A percentile compares a stretch with the other conserved stretches of the same genome.
Conservation (phyloP, 2,113 vertebrate genomes). For the Pedetes capensis region DNA sequence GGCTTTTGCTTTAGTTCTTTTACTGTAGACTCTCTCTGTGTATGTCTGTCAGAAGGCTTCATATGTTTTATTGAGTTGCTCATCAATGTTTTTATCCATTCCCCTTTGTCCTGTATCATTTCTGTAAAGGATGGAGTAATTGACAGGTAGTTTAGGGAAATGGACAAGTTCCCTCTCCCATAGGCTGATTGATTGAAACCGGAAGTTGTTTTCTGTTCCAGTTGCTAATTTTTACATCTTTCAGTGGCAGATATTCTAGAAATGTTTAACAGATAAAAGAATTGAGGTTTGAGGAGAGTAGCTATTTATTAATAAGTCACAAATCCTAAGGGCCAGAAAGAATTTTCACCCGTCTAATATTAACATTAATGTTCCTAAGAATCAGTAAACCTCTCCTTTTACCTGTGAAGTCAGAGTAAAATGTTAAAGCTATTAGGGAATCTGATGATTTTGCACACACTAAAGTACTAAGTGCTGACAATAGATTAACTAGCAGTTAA, state of each 20-base stretch:
- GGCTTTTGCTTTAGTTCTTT: conserved; percentile 93
- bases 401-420: not conserved
- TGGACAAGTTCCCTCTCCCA: no score
- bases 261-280: not conserved
- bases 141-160: no score
- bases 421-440: not conserved
- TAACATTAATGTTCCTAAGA: not conserved
- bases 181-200: no score
- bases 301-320: not conserved
- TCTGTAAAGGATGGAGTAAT: conserved; percentile 84
- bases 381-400: not conserved
- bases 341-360: not conserved
- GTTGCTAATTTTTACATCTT: not conserved
- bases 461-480: not conserved
- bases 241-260: not conserved
- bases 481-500: not conserved
- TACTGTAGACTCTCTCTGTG: conserved; percentile 92
- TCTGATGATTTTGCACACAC: not conserved
- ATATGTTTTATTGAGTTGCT: conserved; percentile 98
- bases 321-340: not conserved
- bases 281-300: not conserved
- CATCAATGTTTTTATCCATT: conserved; percentile 98
- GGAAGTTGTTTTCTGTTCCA: no score
- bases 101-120: conserved; percentile 91
- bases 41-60: conserved; percentile 96